Base-by-base conservation (phyloP, 2,888 invertebrate genomes). In the Eupithecia abbreviata region DNA sequence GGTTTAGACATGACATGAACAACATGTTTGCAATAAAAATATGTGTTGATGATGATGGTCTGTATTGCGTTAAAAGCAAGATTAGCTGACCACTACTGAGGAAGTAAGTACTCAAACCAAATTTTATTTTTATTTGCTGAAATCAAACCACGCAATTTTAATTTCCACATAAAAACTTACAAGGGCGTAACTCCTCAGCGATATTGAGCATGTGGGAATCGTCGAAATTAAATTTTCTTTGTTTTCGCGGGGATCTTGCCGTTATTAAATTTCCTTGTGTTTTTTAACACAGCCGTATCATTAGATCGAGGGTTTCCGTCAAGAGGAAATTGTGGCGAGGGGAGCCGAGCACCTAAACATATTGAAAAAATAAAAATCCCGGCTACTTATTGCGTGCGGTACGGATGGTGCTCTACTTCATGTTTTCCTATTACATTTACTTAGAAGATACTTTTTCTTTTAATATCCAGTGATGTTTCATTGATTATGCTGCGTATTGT, bases 211-310 rank as follows among this genome's bases (percentile, higher is more conserved):
- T 95, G 93, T 95, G 94, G 94, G 94, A 95, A 93, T 94, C 92
- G 93, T 92, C 86, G 90, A 92, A 94, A 95, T 94, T 94, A 92
- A 94, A 93, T 94, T 94, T 94, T 93, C 94, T 94, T 94, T 95
- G 93, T 94, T 94, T 93, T 93, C 85, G 88, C 89, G 90, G 90
- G 88, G 90, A 90, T 89, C 89, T 90, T 89, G 90, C 90, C 93
- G 94, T 95, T 95, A 95, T 95, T 95, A 95, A 95, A 95, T 95
- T 95, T 95, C 93, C 95, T 94, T 94, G 94, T 95, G 94, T 95
- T 95, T 95, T 95, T 95, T 95, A 95, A 95, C 95, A 93, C 93
- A 93, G 93, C 93, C 93, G 93, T 95, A 95, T 95, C 95, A 95
- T 95, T 95, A 95, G 95, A 95, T 95, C 94, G 95, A 94, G 95